Base-by-base conservation (phyloP, 2,113 vertebrate genomes). In the Chlamydotis undulata region DNA sequence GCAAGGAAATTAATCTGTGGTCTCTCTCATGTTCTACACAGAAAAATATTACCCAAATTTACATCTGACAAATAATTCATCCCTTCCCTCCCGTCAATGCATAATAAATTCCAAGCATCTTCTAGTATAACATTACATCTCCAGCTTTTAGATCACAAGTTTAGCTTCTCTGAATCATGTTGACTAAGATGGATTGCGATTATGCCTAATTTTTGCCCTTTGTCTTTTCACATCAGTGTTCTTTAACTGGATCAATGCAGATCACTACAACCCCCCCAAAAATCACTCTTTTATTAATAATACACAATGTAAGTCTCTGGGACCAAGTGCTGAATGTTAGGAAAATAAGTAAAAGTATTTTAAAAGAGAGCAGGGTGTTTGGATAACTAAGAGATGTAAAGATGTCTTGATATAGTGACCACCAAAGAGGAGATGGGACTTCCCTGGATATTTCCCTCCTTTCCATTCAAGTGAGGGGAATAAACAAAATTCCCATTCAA, bases 251-350 rank as follows among this genome's bases (percentile, higher is more conserved):
- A 26, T 59, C 28, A 82, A 82, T 63, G 7, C 8, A 47, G 22
- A 75, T 37, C 9, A 28, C 15, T 45, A 31, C 5, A 59, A 33
- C 4, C 1, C 4, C 1, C 6, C 7, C 50, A 89, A 82, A 80
- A 55, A 4, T 28, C 50, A 52, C 31, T 25, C 18, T 63, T 57
- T 57, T 15, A 19, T 6, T 53, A 49, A 45, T 35, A 67, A 87
- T 19, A 25, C 5, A 2, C 6, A 59, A 12, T 25, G 3, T 4
- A 23, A 63, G 13, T 11, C 19, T 50, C 49, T 75, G 28, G 19
- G 18, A 63, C 14, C 7, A 16, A 7, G 16, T 1, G 2, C 4
- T 2, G 14, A 24, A 24, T 9, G 1, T 31, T n/a, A 6, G 13
- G 22, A 59, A 77, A 87, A 73, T 8, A 49, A 53, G 9, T 13